These are phyloP conservation scores for Norana najaformis DNA, from an alignment of 2,888 invertebrate species.

Conservation along the genomic window DNA sequence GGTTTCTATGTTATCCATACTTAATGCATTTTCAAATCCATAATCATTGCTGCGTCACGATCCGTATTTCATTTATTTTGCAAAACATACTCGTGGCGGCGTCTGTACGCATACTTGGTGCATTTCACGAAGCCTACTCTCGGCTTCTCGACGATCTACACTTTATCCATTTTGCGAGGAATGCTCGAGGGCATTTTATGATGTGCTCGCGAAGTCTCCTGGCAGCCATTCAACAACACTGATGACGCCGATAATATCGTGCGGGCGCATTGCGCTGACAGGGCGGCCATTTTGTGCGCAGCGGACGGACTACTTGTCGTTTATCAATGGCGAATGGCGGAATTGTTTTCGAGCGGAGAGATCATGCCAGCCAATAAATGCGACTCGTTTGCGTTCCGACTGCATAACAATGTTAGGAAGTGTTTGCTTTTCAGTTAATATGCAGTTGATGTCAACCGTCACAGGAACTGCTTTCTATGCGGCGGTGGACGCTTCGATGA, in stretches of 20 bases:
- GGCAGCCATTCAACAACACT: slow-evolving; percentile 13
- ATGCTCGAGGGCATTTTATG: not conserved
- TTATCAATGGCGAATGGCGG: not conserved
- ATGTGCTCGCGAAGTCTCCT: not conserved
- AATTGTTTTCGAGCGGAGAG: not conserved
- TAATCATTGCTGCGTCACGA: not conserved
- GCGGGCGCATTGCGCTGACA: not conserved
- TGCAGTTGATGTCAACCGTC: not conserved
- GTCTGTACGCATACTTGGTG: not conserved
- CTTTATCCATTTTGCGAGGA: slow-evolving; percentile 13
- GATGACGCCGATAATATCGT: not conserved
- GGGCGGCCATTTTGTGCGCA: slow-evolving; percentile 1
- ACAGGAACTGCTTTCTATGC: slow-evolving; percentile 13
- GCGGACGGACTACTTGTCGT: not conserved
- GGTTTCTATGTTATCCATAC: slow-evolving; percentile 5
- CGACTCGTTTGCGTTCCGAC: not conserved
- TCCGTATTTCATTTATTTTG: slow-evolving; percentile 13
- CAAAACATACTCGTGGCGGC: not conserved
- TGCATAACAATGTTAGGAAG: slow-evolving; percentile 7
- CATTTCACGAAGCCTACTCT: slow-evolving; percentile 1
- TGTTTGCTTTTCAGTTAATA: slow-evolving; percentile 5
- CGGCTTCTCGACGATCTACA: not conserved
- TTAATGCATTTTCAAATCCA: not conserved
- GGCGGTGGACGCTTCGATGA: not conserved
- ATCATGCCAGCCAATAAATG: slow-evolving; percentile 2